phyloP scores from a whole-genome alignment of 2,797 vertebrate genomes.

The Xenopus petersii region DNA sequence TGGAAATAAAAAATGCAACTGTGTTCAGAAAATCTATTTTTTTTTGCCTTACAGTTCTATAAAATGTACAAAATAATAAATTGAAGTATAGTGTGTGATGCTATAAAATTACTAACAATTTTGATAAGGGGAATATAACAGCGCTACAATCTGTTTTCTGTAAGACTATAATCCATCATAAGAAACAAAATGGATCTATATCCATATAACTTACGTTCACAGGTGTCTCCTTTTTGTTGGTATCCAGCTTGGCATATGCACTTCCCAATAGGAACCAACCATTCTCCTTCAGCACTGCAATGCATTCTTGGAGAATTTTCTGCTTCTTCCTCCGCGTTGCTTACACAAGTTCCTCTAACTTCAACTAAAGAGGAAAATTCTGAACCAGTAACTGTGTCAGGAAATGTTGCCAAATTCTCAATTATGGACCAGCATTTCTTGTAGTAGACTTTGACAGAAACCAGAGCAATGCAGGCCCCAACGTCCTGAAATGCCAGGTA shows the following conservation, averaged over 20 bases:
- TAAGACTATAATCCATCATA: no score
- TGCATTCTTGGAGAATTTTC: constrained; percentile 98
- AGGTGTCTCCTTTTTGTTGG: constrained; percentile 95
- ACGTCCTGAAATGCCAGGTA: constrained; percentile 99
- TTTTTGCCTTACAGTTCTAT: no score
- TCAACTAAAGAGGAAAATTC: constrained; percentile 98
- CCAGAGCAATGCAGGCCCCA: constrained; percentile 95
- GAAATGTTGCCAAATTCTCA: constrained; percentile 97
- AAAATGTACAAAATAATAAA: no score
- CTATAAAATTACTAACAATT: no score
- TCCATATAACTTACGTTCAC: constrained; percentile 87
- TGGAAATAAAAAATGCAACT: no score
- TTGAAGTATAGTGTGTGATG: no score
- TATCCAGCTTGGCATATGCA: constrained; percentile 98
- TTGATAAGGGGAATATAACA: no score
- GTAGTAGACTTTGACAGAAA: constrained; percentile 98
- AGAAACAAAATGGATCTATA: neutral
- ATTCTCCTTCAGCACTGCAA: constrained; percentile 97
- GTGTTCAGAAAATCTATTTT: no score
- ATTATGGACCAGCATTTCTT: constrained; percentile 99
- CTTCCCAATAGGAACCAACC: constrained; percentile 98
- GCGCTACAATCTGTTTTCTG: no score
- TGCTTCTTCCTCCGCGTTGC: constrained; percentile 90
- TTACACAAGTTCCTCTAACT: constrained; percentile 92
- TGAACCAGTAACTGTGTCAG: constrained; percentile 96